Conservation (phyloP, 2,113 vertebrate genomes). For the Anarhynchus alexandrinus region DNA sequence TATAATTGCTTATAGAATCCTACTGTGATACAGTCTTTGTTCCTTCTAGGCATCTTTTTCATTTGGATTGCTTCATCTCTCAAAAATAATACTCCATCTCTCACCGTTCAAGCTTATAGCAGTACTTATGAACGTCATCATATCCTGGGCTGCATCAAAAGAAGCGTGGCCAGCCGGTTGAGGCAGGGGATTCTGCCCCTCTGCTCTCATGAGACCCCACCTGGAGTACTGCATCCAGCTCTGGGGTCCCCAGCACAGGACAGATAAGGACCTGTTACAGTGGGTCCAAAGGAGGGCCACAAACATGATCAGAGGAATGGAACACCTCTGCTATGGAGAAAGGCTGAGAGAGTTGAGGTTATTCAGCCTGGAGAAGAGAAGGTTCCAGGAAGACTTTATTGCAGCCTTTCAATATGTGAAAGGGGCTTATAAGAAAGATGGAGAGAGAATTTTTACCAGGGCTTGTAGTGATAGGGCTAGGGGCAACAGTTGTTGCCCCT, state of each 20-base stretch:
- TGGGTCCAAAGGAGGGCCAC: neutral
- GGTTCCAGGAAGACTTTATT: rapidly evolving
- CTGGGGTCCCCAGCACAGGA: neutral
- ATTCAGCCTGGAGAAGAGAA: neutral
- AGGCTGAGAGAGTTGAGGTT: neutral
- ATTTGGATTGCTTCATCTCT: neutral
- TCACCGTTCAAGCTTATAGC: neutral
- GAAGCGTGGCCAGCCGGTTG: rapidly evolving
- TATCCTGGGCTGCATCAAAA: neutral
- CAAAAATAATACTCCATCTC: neutral
- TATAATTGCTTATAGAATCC: neutral
- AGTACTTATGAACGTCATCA: neutral
- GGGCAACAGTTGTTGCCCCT: neutral
- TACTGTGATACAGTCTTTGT: neutral
- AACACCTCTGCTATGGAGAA: neutral
- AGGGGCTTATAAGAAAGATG: neutral
- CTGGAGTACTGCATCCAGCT: neutral
- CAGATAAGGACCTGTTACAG: neutral
- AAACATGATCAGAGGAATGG: neutral
- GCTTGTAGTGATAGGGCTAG: neutral
- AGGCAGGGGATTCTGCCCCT: neutral
- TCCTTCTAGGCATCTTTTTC: neutral
- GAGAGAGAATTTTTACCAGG: neutral
- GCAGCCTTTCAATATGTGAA: rapidly evolving
- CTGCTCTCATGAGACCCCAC: neutral